Percentiles rank a stretch among this genome's conserved stretches.
phyloP scores from a whole-genome alignment of 2,113 vertebrate genomes.

The Scophthalmus maximus region DNA sequence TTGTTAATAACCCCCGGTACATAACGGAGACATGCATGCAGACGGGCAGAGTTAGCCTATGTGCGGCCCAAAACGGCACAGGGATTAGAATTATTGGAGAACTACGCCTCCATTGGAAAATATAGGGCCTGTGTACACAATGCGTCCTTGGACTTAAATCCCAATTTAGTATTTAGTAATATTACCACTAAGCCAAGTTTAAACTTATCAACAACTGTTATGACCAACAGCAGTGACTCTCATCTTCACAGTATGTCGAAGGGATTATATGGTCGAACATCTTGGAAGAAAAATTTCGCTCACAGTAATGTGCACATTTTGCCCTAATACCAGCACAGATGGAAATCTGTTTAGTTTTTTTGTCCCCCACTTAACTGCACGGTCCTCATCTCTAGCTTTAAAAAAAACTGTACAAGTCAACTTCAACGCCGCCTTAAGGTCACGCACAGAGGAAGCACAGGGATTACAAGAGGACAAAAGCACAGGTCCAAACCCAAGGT shows the following conservation, averaged over 20 bases:
- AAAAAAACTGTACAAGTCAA: slow-evolving; percentile 16
- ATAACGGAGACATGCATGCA: slow-evolving; percentile 49
- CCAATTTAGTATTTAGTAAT: not conserved
- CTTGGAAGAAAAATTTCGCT: not conserved
- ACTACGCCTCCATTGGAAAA: slow-evolving; percentile 10
- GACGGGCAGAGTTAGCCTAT: slow-evolving; percentile 41
- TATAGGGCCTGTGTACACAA: slow-evolving; percentile 14
- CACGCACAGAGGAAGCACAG: not conserved
- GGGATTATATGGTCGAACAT: too few species aligned
- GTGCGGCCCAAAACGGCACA: slow-evolving; percentile 24
- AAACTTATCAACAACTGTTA: not conserved
- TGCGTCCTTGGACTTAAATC: not conserved
- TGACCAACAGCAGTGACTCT: not conserved
- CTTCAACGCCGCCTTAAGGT: not conserved
- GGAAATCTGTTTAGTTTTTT: slow-evolving; percentile 1
- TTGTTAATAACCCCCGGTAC: slow-evolving; percentile 55
- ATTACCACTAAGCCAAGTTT: not conserved
- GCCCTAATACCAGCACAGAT: not conserved
- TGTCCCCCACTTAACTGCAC: not conserved
- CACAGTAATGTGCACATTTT: slow-evolving; percentile 6
- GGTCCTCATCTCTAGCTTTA: slow-evolving; percentile 18
- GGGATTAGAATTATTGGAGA: slow-evolving; percentile 41
- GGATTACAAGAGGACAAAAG: slow-evolving; percentile 2
- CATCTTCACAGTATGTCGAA: not conserved
- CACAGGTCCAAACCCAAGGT: slow-evolving; percentile 12